A percentile compares a stretch with the other conserved stretches of the same genome.
Conservation (phyloP, 2,888 invertebrate species). For the Nematopogon swammerdamellus region DNA sequence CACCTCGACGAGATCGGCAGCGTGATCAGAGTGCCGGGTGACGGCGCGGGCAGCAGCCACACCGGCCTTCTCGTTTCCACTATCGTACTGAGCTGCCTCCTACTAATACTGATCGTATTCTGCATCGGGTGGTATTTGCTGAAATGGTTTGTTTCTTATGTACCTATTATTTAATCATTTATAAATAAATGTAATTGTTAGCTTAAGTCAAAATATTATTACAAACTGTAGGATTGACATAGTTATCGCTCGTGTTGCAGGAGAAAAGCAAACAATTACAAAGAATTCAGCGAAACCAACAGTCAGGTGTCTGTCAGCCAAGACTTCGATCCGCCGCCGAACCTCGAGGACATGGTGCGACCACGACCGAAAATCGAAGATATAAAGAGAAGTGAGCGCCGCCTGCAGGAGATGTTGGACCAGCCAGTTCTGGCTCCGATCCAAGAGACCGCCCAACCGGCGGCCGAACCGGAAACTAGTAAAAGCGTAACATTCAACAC, state of each 20-base stretch:
- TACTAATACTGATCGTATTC: constrained; percentile 31
- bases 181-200: no score
- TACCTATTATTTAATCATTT: no score
- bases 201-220: constrained; percentile 24
- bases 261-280: constrained; percentile 26
- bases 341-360: constrained; percentile 19
- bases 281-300: constrained; percentile 28
- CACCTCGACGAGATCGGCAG: constrained; percentile 32
- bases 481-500: constrained; percentile 9
- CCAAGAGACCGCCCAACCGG: constrained; percentile 14
- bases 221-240: no score
- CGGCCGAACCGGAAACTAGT: constrained; percentile 16
- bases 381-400: constrained; percentile 34
- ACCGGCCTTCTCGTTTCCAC: constrained; percentile 36
- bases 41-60: constrained; percentile 23
- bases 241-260: no score
- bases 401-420: constrained; percentile 36
- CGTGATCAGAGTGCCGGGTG: no score
- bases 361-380: constrained; percentile 36
- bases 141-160: no score
- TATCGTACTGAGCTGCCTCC: constrained; percentile 34
- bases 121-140: constrained; percentile 31
- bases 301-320: constrained; percentile 29
- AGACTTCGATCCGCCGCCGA: constrained; percentile 19
- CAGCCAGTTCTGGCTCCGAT: constrained; percentile 17